phyloP scores from a whole-genome alignment of 2,888 invertebrate species.

The Spicauda simplicius region DNA sequence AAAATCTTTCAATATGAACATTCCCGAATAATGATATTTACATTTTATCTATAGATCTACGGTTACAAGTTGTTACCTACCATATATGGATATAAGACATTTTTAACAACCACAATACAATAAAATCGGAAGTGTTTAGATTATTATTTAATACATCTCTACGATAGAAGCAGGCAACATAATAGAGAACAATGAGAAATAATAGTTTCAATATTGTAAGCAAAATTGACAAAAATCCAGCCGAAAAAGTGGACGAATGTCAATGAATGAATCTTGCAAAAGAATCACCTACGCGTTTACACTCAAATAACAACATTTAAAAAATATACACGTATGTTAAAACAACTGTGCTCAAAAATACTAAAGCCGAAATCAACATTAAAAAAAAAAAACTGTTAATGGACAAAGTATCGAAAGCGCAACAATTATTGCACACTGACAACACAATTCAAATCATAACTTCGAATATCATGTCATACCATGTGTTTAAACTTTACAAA shows the following conservation, averaged over 20 bases:
- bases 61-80: neutral
- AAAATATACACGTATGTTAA: slow-evolving; percentile 20
- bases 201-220: slow-evolving; percentile 1
- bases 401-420: slow-evolving; percentile 42
- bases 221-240: neutral
- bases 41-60: too few relatives aligned
- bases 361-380: slow-evolving; percentile 37
- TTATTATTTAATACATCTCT: slow-evolving; percentile 2
- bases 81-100: neutral
- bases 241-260: neutral
- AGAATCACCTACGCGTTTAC: neutral
- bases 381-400: slow-evolving; percentile 48
- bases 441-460: slow-evolving; percentile 52
- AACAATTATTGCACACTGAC: slow-evolving; percentile 60
- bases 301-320: slow-evolving; percentile 7
- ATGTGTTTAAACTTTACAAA: slow-evolving; percentile 55
- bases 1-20: too few relatives aligned
- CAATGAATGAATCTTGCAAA: neutral
- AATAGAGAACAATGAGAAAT: neutral
- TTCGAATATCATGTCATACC: slow-evolving; percentile 61
- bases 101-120: neutral
- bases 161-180: slow-evolving; percentile 19
- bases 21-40: too few relatives aligned
- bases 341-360: slow-evolving; percentile 22
- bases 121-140: neutral